Percentiles rank a stretch among this genome's conserved stretches.
These are phyloP conservation scores for Parnassius orleans DNA, from an alignment of 2,888 invertebrate species.

Conservation along the genomic window DNA sequence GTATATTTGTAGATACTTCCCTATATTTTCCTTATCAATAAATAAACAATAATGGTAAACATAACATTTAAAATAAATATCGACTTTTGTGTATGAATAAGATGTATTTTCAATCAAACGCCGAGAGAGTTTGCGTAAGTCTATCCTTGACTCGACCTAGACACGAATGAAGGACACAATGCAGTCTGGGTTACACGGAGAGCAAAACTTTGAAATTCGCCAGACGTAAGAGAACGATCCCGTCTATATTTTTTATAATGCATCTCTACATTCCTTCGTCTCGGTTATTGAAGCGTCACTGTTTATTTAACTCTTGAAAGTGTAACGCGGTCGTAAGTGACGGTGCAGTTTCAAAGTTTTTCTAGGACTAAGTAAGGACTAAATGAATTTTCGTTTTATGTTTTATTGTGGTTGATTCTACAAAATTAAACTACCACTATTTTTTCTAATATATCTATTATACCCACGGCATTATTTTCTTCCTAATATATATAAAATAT, in stretches of 20 bases:
- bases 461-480: too few species aligned
- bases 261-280: background rate
- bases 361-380: background rate
- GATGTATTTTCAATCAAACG: conserved; percentile 6
- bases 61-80: background rate
- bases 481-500: too few species aligned
- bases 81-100: background rate
- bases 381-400: background rate
- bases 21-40: too few species aligned
- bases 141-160: conserved; percentile 23
- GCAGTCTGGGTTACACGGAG: conserved; percentile 2
- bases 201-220: background rate
- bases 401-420: too few species aligned
- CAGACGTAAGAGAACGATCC: conserved; percentile 1
- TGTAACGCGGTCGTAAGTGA: background rate
- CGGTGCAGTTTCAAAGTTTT: background rate
- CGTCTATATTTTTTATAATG: background rate
- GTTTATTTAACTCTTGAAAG: background rate
- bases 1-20: too few species aligned
- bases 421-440: too few species aligned
- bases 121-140: conserved; percentile 12
- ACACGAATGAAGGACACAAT: conserved; percentile 18
- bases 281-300: background rate
- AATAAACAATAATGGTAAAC: too few species aligned
- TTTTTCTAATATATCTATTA: too few species aligned